Evolutionary conservation across 2,888 invertebrate species (phyloP).

Genomic region (Thera obeliscata): DNA sequence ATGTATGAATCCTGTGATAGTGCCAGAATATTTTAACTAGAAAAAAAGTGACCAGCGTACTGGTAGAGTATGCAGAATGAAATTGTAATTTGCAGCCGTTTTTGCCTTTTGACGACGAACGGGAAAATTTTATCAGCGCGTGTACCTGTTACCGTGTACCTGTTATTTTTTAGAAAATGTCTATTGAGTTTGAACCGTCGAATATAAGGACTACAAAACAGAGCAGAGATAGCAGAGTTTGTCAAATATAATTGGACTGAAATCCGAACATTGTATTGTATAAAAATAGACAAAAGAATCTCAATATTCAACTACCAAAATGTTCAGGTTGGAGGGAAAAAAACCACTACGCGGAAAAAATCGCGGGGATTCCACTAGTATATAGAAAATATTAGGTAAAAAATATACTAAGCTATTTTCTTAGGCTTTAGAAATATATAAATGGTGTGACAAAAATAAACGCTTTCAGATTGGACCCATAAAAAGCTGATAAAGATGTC

Average conservation of each 20-base stretch:
- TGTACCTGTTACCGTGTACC: slow-evolving; percentile 2
- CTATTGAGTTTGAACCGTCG: not conserved
- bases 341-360: no score
- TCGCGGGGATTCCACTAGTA: no score
- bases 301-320: no score
- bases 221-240: not conserved
- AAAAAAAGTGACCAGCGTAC: slow-evolving; percentile 53
- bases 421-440: not conserved
- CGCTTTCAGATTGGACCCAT: slow-evolving; percentile 39
- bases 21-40: slow-evolving; percentile 70
- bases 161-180: slow-evolving; percentile 17
- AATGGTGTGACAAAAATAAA: slow-evolving; percentile 36
- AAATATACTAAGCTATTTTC: not conserved
- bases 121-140: slow-evolving; percentile 20
- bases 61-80: slow-evolving; percentile 47
- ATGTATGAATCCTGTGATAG: slow-evolving; percentile 78
- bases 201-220: not conserved
- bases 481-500: slow-evolving; percentile 58
- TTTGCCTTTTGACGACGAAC: slow-evolving; percentile 36
- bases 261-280: no score
- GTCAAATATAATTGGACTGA: no score
- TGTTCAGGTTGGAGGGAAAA: no score
- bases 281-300: no score
- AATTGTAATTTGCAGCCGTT: slow-evolving; percentile 48
- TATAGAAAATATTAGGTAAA: not conserved